Conservation (phyloP, 2,113 vertebrate species). For the Ibidorhyncha struthersii region DNA sequence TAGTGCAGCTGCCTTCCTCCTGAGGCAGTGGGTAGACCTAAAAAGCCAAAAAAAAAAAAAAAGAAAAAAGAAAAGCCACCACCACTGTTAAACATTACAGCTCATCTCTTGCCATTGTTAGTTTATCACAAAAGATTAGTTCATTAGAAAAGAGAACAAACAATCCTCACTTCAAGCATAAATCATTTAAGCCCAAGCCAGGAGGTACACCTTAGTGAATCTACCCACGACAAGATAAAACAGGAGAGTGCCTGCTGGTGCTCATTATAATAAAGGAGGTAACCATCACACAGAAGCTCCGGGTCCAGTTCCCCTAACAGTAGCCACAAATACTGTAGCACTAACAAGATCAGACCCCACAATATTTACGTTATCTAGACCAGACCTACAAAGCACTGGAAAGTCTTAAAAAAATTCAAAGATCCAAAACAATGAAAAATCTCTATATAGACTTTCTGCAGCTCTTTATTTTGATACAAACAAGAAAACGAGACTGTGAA, state of each 20-base stretch:
- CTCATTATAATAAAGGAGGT: neutral
- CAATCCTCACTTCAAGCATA: neutral
- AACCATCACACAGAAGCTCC: neutral
- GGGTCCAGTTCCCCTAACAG: neutral
- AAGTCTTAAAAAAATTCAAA: neutral
- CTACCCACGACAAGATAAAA: neutral
- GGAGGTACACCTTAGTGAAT: neutral
- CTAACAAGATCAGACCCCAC: neutral
- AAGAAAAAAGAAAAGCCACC: neutral
- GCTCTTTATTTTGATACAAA: neutral
- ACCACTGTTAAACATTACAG: neutral
- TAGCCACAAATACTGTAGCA: neutral
- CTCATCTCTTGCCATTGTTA: neutral
- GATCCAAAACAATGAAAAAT: neutral
- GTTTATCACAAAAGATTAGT: neutral
- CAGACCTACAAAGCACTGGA: neutral
- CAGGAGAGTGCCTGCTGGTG: neutral
- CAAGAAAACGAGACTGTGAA: neutral
- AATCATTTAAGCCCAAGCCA: neutral
- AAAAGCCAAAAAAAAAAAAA: neutral
- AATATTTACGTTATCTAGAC: neutral
- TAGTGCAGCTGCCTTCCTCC: conserved; percentile 7
- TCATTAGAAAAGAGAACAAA: neutral
- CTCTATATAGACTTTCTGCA: neutral
- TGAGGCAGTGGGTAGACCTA: neutral